These are phyloP conservation scores for Cichlasoma orientale DNA, from an alignment of 2,797 vertebrate species.

Conservation along the genomic window DNA sequence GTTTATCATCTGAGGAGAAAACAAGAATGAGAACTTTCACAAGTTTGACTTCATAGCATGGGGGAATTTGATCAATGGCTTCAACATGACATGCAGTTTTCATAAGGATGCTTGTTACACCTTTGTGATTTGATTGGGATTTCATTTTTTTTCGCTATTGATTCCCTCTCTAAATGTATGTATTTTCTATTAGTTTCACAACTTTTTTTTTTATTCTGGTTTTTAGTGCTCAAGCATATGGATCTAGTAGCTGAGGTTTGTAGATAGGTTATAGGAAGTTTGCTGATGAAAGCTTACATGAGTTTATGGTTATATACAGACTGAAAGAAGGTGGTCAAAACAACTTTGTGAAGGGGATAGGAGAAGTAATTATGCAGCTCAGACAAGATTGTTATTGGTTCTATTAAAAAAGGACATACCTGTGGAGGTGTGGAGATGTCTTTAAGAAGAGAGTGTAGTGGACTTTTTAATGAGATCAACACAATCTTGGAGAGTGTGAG, in stretches of 20 bases:
- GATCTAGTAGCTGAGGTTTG: no score
- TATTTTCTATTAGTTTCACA: neutral
- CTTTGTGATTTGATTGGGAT: slow-evolving; percentile 24
- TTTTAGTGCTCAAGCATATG: no score
- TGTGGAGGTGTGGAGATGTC: neutral
- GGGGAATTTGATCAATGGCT: slow-evolving; percentile 36
- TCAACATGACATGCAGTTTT: slow-evolving; percentile 1
- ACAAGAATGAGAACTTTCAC: slow-evolving; percentile 32
- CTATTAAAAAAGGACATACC: neutral
- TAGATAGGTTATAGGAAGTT: no score
- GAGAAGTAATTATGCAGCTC: neutral
- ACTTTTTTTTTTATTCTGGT: neutral
- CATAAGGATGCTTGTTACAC: neutral
- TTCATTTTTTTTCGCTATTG: neutral
- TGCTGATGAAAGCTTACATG: no score
- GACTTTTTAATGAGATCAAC: neutral
- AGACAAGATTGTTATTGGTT: neutral
- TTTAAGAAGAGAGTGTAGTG: neutral
- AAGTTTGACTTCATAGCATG: slow-evolving; percentile 34
- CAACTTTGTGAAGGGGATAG: neutral
- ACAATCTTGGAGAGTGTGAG: neutral
- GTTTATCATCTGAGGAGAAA: slow-evolving; percentile 58
- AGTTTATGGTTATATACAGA: neutral
- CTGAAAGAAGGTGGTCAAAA: neutral
- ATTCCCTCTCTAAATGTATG: neutral